Evolutionary conservation across 2,888 invertebrate genomes (phyloP), one percentile per base, ranked within the genome.

Genomic region (Ectemnius continuus): DNA sequence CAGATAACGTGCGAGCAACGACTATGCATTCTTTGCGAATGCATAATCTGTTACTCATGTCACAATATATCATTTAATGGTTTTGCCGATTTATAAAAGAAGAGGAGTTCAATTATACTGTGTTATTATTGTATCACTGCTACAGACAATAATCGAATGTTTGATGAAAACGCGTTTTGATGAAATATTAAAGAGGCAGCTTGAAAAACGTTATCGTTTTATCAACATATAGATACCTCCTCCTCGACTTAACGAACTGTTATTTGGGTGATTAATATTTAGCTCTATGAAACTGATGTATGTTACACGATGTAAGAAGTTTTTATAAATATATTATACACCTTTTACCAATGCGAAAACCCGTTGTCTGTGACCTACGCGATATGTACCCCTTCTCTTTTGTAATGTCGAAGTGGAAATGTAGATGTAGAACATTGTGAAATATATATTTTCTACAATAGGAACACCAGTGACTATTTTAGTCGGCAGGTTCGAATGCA

Each of bases 391-490:
- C 36, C 36, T 36, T 36, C 36, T 36, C 36, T 36, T 36, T 36
- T 36, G 5, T 36, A 36, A 36, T 36, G 8, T 36, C 11, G 8
- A 36, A 11, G 36, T 8, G 8, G 11, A 36, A 36, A 36, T 36
- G 36, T 36, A 36, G 23, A 36, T 36, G 64, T 46, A 45, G 5
- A 52, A 28, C 59, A 73, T 26, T 52, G 64, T 71, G 67, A 28
- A 70, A 76, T 69, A 76, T 68, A 75, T 63, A 56, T 68, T 77
- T 80, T 79, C 69, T 72, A 70, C 23, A 66, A 61, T 57, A 45
- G 11, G 36, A 57, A 57, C 36, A 36, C 36, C 11, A 36, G 0
- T 23, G 23, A 23, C 3, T 23, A 3, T 23, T 23, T 23, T 23
- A 23, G 3, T 23, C 3, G 2, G 23, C 3, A 23, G 23, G 3